Percentiles rank a stretch among this genome's conserved stretches.
Evolutionary conservation across 2,888 invertebrate species (phyloP).

Genomic region (Leucophora obtusa): DNA sequence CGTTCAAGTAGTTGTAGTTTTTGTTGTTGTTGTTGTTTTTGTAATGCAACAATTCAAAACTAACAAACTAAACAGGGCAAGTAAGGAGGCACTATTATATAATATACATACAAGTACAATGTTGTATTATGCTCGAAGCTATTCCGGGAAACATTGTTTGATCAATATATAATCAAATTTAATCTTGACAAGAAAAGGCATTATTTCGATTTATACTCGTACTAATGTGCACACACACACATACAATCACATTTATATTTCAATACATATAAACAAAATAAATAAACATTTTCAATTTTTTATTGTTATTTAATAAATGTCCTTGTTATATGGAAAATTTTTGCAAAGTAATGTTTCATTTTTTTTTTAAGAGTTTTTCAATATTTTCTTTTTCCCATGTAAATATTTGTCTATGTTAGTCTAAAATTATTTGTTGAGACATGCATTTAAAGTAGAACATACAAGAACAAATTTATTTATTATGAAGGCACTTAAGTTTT

Average conservation of each 20-base stretch:
- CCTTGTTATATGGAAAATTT: slow-evolving; percentile 28
- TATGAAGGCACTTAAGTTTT: too few species aligned
- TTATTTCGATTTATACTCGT: slow-evolving; percentile 41
- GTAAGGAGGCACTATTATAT: background rate
- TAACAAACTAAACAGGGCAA: background rate
- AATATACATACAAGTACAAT: slow-evolving; percentile 38
- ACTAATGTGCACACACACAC: slow-evolving; percentile 4
- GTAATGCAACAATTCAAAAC: slow-evolving; percentile 7
- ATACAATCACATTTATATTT: background rate
- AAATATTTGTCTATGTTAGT: background rate
- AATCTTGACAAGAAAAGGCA: slow-evolving; percentile 50
- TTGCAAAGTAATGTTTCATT: slow-evolving; percentile 33
- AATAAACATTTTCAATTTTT: slow-evolving; percentile 13
- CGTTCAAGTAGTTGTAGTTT: background rate
- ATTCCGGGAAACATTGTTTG: slow-evolving; percentile 72
- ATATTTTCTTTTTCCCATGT: background rate
- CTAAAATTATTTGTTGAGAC: slow-evolving; percentile 26
- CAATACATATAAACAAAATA: slow-evolving; percentile 7
- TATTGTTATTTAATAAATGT: slow-evolving; percentile 21
- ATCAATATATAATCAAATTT: slow-evolving; percentile 73
- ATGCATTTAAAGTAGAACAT: slow-evolving; percentile 19
- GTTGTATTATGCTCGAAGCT: slow-evolving; percentile 59
- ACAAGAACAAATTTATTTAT: slow-evolving; percentile 22
- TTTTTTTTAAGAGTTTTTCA: slow-evolving; percentile 8
- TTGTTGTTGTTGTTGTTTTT: background rate